Evolutionary conservation across 2,797 vertebrate genomes (phyloP), one percentile per base, ranked within the genome.

Genomic region (Eulemur albifrons): DNA sequence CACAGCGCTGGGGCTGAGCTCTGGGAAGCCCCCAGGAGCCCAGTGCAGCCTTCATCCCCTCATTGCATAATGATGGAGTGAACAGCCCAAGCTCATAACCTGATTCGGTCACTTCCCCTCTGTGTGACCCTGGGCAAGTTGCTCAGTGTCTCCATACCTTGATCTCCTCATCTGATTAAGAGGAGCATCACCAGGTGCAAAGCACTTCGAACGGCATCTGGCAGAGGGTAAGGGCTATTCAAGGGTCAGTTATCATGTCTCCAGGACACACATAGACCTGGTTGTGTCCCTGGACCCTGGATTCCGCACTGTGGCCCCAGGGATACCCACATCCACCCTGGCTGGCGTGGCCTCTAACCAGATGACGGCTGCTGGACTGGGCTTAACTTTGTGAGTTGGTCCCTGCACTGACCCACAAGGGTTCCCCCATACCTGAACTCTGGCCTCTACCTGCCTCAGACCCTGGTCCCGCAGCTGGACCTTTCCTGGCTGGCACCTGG

Each of bases 1-100:
- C 45, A 35, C 35, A 12, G 14, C 0, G 7, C 75, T n/a, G 8
- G 21, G 25, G 45, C 23, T 32, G n/a, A 72, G 79, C 4, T n/a
- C 45, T 23, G 11, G 67, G 76, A 25, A 80, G 80, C 7, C 45
- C 27, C 25, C 27, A 35, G 30, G 52, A 77, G 45, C 30, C 12
- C 12, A 27, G 10, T 1, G 0, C 30, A 72, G 35, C 9, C 15
- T 11, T 23, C 4, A 1, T 14, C 8, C 17, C 52, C 8, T 35
- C 38, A 4, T 52, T 65, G 72, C 18, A 72, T 35, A 38, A 4
- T 4, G 40, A 40, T 8, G 9, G 18, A 21, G 17, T 2, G n/a
- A 8, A 12, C 1, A 69, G 25, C 11, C 15, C 13, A 57, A 73
- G 63, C 38, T 59, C 30, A 21, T 7, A 17, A 27, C 21, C 61